These are phyloP conservation scores for Tipula lateralis DNA, from an alignment of 2,888 invertebrate genomes.

Conservation along the genomic window DNA sequence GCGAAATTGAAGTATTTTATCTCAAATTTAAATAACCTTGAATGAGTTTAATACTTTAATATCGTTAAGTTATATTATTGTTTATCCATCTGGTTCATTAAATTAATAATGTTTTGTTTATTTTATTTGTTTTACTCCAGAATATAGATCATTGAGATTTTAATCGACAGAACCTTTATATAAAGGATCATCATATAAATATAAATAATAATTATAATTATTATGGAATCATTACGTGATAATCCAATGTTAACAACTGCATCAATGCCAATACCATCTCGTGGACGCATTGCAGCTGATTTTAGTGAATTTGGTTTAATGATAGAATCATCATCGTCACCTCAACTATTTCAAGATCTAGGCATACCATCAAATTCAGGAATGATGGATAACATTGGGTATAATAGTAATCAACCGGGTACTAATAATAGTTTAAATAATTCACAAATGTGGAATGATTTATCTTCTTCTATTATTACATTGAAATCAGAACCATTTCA, in stretches of 20 bases:
- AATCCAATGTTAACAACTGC: conserved; percentile 51
- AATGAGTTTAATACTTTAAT: neutral
- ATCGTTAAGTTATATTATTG: neutral
- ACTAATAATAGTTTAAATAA: conserved; percentile 38
- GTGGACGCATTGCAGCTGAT: conserved; percentile 43
- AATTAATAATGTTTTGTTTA: neutral
- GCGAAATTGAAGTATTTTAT: too few species aligned
- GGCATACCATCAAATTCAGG: neutral
- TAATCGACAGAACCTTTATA: neutral
- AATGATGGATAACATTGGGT: conserved; percentile 33
- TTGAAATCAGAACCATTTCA: conserved; percentile 59
- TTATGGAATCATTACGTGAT: conserved; percentile 35
- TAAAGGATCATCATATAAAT: neutral
- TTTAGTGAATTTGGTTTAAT: conserved; percentile 47
- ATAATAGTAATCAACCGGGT: conserved; percentile 29
- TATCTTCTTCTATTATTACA: conserved; percentile 48
- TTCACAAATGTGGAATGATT: conserved; percentile 49
- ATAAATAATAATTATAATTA: neutral
- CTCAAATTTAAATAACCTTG: neutral
- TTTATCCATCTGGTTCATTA: neutral
- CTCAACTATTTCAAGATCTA: conserved; percentile 46
- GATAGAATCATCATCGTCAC: conserved; percentile 45
- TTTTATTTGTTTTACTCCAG: neutral
- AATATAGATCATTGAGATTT: neutral
- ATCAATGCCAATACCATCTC: conserved; percentile 61